A percentile compares a stretch with the other conserved stretches of the same genome.
Evolutionary conservation across 2,888 invertebrate genomes (phyloP).

Genomic region (Sympetrum striolatum): DNA sequence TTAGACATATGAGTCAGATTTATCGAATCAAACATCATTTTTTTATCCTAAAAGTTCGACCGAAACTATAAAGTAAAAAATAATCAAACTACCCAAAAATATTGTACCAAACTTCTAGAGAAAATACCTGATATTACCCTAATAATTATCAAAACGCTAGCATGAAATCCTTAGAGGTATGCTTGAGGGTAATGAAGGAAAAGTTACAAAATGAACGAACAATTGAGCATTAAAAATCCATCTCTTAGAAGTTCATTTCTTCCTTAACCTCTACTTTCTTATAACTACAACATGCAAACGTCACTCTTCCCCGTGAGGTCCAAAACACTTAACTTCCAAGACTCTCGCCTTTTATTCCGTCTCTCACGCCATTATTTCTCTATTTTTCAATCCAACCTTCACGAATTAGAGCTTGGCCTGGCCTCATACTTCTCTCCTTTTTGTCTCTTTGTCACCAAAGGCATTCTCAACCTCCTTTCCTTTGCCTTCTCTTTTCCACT

Average conservation of each 20-base stretch:
- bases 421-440: constrained; percentile 44
- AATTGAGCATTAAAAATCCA: neutral
- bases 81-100: too few species aligned
- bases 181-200: too few species aligned
- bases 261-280: neutral
- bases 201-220: neutral
- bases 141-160: too few species aligned
- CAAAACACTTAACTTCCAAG: neutral
- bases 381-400: neutral
- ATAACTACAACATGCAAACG: neutral
- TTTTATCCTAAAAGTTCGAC: too few species aligned
- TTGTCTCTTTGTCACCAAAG: constrained; percentile 50
- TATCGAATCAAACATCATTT: too few species aligned
- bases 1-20: too few species aligned
- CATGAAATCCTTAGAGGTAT: too few species aligned
- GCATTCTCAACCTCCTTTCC: constrained; percentile 52
- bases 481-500: constrained; percentile 51
- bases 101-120: too few species aligned
- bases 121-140: too few species aligned
- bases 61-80: too few species aligned
- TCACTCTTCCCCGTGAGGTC: neutral
- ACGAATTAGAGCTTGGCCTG: constrained; percentile 41
- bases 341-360: neutral
- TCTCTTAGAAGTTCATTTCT: neutral
- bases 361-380: neutral